A percentile compares a stretch with the other conserved stretches of the same genome.
Evolutionary conservation across 2,113 vertebrate species (phyloP).

Genomic region (Anthoscopus minutus): DNA sequence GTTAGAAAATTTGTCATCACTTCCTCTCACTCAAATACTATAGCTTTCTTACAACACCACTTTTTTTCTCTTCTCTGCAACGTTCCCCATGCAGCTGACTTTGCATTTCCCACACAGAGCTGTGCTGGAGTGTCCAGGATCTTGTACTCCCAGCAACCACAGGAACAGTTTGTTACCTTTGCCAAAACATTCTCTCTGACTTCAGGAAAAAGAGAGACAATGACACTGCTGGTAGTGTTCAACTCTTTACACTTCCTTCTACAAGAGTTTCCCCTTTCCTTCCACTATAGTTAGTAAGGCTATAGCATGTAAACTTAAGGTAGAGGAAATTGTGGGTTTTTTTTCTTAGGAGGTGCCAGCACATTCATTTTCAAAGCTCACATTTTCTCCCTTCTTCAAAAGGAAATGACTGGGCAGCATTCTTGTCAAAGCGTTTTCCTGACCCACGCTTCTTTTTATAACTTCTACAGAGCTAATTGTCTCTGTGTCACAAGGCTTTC

Average conservation of each 20-base stretch:
- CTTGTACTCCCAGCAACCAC: neutral
- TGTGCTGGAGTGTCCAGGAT: neutral
- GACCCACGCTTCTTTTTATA: neutral
- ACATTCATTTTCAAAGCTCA: neutral
- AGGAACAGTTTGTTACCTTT: neutral
- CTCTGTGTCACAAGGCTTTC: slow-evolving; percentile 27
- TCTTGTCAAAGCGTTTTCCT: slow-evolving; percentile 17
- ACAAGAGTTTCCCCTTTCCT: neutral
- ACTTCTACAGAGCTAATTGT: slow-evolving; percentile 28
- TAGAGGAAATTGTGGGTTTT: neutral
- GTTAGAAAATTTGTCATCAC: neutral
- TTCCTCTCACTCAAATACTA: neutral
- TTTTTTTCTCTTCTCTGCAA: neutral
- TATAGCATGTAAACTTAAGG: neutral
- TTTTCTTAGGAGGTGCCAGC: neutral
- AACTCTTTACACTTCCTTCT: neutral
- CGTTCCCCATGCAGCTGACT: neutral
- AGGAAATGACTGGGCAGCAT: neutral
- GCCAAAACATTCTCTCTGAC: neutral
- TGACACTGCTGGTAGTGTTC: neutral
- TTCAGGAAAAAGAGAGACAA: neutral
- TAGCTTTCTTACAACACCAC: neutral
- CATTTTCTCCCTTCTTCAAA: neutral
- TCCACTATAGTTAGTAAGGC: neutral
- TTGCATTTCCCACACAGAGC: neutral